Percentiles rank a stretch among this genome's conserved stretches.
Evolutionary conservation across 2,113 vertebrate genomes (phyloP).

Genomic region (Pipa parva): DNA sequence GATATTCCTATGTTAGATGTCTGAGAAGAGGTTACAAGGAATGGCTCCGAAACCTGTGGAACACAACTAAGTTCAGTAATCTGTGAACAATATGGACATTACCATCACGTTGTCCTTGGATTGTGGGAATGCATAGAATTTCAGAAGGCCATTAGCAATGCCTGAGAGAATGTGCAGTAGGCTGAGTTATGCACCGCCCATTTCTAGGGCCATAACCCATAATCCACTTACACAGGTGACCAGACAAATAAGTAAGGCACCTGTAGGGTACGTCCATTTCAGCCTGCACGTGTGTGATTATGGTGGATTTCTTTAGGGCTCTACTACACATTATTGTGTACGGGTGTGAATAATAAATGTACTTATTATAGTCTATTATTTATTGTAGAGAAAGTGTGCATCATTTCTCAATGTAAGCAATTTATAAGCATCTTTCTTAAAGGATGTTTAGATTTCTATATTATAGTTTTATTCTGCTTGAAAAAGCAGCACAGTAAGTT

Average conservation of each 20-base stretch:
- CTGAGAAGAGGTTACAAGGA: conserved; percentile 12
- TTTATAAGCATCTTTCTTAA: conserved; percentile 9
- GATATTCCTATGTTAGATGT: conserved; percentile 27
- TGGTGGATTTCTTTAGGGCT: conserved; percentile 20
- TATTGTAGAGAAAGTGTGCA: conserved; percentile 31
- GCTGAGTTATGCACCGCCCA: conserved; percentile 15
- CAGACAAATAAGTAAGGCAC: neutral
- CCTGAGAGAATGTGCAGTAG: conserved; percentile 37
- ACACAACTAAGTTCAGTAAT: conserved; percentile 5
- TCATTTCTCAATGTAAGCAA: conserved; percentile 8
- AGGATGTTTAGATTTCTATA: conserved; percentile 29
- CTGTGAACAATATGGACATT: conserved; percentile 27
- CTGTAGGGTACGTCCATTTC: conserved; percentile 13
- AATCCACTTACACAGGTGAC: neutral
- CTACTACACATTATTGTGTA: conserved; percentile 14
- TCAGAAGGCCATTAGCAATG: conserved; percentile 30
- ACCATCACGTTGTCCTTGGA: conserved; percentile 13
- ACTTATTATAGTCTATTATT: conserved; percentile 33
- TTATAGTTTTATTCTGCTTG: conserved; percentile 14
- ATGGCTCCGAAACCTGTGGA: conserved; percentile 11
- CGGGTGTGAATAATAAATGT: conserved; percentile 28
- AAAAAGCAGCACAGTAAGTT: conserved; percentile 1
- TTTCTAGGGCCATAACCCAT: conserved; percentile 5
- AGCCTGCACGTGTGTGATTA: conserved; percentile 25
- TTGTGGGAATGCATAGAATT: conserved; percentile 18